Evolutionary conservation across 2,797 vertebrate genomes (phyloP).

Genomic region (Betta splendens): DNA sequence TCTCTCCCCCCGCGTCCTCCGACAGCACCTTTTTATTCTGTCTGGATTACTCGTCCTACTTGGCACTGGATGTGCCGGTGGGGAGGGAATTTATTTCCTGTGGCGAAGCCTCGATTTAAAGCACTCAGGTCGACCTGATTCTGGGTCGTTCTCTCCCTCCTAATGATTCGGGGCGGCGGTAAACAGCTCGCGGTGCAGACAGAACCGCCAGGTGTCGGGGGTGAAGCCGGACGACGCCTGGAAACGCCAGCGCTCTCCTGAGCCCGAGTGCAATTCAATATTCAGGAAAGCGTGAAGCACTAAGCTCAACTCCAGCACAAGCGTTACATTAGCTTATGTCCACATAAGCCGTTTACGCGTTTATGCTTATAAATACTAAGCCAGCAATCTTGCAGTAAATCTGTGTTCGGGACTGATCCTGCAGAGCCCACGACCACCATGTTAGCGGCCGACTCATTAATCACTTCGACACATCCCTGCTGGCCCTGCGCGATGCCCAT

Average conservation of each 20-base stretch:
- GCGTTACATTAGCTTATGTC: conserved; percentile 25
- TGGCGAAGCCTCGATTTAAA: conserved; percentile 74
- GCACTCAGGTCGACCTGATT: conserved; percentile 74
- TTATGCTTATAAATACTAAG: conserved; percentile 32
- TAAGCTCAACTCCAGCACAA: conserved; percentile 18
- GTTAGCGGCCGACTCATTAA: conserved; percentile 56
- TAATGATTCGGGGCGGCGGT: conserved; percentile 71
- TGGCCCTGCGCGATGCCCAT: conserved; percentile 24
- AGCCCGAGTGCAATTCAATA: conserved; percentile 15
- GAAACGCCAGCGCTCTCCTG: background rate
- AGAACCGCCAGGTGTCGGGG: conserved; percentile 34
- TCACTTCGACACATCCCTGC: conserved; percentile 32
- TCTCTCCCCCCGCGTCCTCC: conserved; percentile 49
- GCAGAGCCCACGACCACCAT: conserved; percentile 49
- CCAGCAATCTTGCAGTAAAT: conserved; percentile 42
- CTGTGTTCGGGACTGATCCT: conserved; percentile 27
- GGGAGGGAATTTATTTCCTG: conserved; percentile 70
- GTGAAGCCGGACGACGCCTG: conserved; percentile 27
- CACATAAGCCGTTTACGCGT: conserved; percentile 41
- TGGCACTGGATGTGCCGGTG: conserved; percentile 61
- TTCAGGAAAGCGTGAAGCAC: conserved; percentile 18
- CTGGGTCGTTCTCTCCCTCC: conserved; percentile 80
- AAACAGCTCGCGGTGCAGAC: conserved; percentile 33
- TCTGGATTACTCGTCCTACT: conserved; percentile 81
- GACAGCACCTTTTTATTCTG: conserved; percentile 70